Base-by-base conservation (phyloP, 1,140 invertebrate species). In the Cardiocondyla obscurior region DNA sequence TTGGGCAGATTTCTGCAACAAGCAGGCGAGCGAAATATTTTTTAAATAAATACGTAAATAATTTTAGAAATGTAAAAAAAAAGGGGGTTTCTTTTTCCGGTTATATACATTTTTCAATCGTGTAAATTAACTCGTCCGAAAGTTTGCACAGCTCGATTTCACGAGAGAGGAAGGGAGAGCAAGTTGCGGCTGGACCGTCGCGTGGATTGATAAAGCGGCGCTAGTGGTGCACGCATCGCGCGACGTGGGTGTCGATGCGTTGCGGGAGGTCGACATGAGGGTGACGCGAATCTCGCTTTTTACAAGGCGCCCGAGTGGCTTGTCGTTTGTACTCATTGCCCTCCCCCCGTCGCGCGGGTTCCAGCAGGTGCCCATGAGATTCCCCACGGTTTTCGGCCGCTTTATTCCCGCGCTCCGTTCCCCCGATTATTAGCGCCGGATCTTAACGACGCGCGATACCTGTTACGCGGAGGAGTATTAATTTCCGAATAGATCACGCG, bases 311-410 rank as follows among this genome's bases (percentile, higher is more conserved):
- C 84, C 79, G 39, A 82, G 67, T 58, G 65, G 84, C 87, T 85
- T 85, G 81, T 89, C 84, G 87, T 88, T n/a, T 82, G 77, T 79
- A 42, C 83, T 86, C 57, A 36, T 83, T 77, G 64, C 55, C 77
- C 70, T 53, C 53, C 14, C 62, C 8, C 22, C 22, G n/a, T 22
- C 25, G 46, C 36, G n/a, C 19, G 79, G 82, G 86, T 58, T 53
- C 44, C 64, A 64, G 77, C 88, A 89, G 88, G 88, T 89, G 87
- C 55, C 33, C 55, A n/a, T n/a, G 39, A 30, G 51, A 16, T 69
- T 49, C 39, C 84, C 72, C 58, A 72, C 49, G 22, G 64, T n/a
- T 72, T 57, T 64, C 69, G 69, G 25, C 53, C 81, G 44, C 85
- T 84, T 70, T 72, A 70, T 82, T 73, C 69, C 22, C 60, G 44